These are phyloP conservation scores for Solenopsis fugax DNA, from an alignment of 1,140 invertebrate species.

Conservation along the genomic window DNA sequence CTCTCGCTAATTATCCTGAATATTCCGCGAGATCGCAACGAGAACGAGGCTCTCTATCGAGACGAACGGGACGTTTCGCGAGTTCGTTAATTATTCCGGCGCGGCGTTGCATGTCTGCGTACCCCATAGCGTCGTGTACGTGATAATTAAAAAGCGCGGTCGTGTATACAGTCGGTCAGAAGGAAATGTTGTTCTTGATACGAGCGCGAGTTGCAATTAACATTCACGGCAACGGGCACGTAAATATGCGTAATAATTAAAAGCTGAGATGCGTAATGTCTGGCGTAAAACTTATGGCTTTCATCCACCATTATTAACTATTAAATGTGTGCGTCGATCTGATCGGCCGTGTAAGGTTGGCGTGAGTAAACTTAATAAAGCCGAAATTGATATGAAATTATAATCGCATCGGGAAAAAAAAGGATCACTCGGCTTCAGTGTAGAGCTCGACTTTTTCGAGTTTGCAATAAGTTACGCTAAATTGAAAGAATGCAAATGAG, in stretches of 20 bases:
- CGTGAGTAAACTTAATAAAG: conserved; percentile 55
- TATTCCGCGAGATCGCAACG: conserved; percentile 35
- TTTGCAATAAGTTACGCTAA: conserved; percentile 18
- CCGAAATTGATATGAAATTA: conserved; percentile 52
- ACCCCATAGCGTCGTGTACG: conserved; percentile 9
- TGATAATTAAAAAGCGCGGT: conserved; percentile 60
- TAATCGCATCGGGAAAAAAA: not conserved
- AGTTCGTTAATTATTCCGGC: conserved; percentile 57
- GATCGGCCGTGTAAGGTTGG: conserved; percentile 13
- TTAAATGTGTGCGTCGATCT: conserved; percentile 37
- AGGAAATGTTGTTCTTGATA: conserved; percentile 48
- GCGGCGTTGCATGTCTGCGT: not conserved
- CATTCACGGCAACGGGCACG: conserved; percentile 53
- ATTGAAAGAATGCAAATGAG: conserved; percentile 49
- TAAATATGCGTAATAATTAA: conserved; percentile 64
- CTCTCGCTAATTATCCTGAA: conserved; percentile 53
- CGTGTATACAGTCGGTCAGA: conserved; percentile 50
- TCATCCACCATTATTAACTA: conserved; percentile 53
- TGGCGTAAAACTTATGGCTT: conserved; percentile 39
- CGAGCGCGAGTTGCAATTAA: conserved; percentile 59
- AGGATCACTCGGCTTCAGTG: not conserved
- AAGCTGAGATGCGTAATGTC: conserved; percentile 41
- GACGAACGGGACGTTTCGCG: conserved; percentile 49
- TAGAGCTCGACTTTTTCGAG: not conserved
- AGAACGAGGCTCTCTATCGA: conserved; percentile 28